Evolutionary conservation across 30 jellyfish, hydroid and myxozoan species (phyloP).

Genomic region (Aurelia aurita complex sp. Pacific): DNA sequence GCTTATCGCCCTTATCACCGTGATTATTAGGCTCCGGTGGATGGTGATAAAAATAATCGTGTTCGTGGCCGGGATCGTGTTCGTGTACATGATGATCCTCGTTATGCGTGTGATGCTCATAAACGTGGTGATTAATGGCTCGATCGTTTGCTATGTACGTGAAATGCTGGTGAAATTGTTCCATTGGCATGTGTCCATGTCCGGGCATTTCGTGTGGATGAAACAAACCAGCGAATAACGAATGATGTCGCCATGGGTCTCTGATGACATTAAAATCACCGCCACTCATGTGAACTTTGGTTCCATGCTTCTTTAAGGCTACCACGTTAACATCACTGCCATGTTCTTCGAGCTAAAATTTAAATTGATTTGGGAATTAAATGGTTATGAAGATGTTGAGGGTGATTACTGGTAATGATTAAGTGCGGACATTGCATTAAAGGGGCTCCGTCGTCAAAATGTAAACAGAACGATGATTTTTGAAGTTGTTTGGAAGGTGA

Average conservation of each 20-base stretch:
- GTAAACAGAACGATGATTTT: too few species aligned
- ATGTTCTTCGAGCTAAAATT: conserved; percentile 81
- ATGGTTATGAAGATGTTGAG: too few species aligned
- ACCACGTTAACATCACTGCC: conserved; percentile 91
- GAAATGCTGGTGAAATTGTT: conserved; percentile 91
- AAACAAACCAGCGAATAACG: conserved; percentile 89
- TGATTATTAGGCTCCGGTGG: conserved; percentile 73
- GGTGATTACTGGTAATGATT: too few species aligned
- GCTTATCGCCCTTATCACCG: conserved; percentile 48
- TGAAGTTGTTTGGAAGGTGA: too few species aligned
- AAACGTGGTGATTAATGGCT: conserved; percentile 73
- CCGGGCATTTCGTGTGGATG: conserved; percentile 89
- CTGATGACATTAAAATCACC: conserved; percentile 93
- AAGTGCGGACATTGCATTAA: too few species aligned
- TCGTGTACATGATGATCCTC: conserved; percentile 66
- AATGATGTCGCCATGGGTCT: conserved; percentile 97
- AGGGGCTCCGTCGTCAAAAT: too few species aligned
- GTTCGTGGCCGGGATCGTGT: conserved; percentile 73
- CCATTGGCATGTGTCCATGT: conserved; percentile 73
- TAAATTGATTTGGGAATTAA: too few species aligned
- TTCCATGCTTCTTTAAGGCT: conserved; percentile 80
- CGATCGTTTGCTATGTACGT: conserved; percentile 86
- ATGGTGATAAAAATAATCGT: conserved; percentile 56
- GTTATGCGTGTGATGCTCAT: conserved; percentile 53
- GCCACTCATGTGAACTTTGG: conserved; percentile 93